Percentiles rank a stretch among this genome's conserved stretches.
Conservation (phyloP, 2,888 invertebrate genomes). For the Ashinkailepas kermadecensis region DNA sequence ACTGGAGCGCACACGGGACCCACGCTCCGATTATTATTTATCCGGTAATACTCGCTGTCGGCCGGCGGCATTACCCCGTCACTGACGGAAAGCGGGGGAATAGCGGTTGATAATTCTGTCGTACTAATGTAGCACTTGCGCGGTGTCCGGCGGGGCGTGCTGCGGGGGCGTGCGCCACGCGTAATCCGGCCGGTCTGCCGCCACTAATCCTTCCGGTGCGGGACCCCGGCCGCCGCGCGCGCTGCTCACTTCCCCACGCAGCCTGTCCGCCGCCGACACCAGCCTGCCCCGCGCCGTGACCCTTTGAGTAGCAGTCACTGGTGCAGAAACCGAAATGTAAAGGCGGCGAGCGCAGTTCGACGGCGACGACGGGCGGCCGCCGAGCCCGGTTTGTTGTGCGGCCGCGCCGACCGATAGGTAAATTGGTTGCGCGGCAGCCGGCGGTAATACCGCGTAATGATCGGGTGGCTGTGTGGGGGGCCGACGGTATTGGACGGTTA, state of each 20-base stretch:
- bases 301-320: not conserved
- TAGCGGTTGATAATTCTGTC: not conserved
- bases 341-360: not conserved
- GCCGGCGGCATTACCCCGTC: not conserved
- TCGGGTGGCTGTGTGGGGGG: not conserved
- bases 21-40: not conserved
- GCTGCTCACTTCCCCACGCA: not conserved
- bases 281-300: slow-evolving; percentile 2
- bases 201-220: slow-evolving; percentile 17
- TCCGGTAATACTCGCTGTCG: not conserved
- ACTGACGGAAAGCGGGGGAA: not conserved
- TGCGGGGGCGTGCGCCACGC: not conserved
- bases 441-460: slow-evolving; percentile 3
- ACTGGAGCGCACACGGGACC: no score
- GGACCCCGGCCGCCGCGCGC: not conserved
- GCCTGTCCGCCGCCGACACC: not conserved
- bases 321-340: not conserved
- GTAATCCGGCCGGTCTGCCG: not conserved
- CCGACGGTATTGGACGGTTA: slow-evolving; percentile 3
- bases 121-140: not conserved
- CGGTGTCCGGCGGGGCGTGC: not conserved
- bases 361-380: not conserved
- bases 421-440: slow-evolving; percentile 6
- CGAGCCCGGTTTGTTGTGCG: not conserved
- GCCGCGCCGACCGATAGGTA: not conserved